Percentiles rank a stretch among this genome's conserved stretches.
These are phyloP conservation scores for Anarhynchus alexandrinus DNA, from an alignment of 2,113 vertebrate species.

Conservation along the genomic window DNA sequence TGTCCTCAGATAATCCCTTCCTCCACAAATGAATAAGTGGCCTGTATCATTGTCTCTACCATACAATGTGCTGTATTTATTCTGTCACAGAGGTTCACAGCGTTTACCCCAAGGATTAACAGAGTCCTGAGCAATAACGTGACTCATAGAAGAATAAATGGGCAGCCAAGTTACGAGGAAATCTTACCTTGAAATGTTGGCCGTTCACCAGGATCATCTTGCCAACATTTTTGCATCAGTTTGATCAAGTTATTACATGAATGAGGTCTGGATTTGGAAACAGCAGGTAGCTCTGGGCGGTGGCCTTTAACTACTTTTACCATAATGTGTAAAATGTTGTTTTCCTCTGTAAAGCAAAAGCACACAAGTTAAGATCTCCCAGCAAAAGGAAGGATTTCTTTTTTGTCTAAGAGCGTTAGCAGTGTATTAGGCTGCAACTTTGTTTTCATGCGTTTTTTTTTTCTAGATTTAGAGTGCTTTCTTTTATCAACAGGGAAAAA, in stretches of 20 bases:
- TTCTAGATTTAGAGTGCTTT: background rate
- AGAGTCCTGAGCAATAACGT: constrained; percentile 30
- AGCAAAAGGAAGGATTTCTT: background rate
- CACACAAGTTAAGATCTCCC: background rate
- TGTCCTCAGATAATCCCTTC: constrained; percentile 49
- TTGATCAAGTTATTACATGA: constrained; percentile 83
- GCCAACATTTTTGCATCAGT: constrained; percentile 95
- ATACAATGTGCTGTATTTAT: constrained; percentile 37
- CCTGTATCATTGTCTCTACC: constrained; percentile 15
- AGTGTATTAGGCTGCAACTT: background rate
- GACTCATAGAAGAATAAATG: constrained; percentile 33
- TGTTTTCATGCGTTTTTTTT: background rate
- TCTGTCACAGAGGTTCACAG: constrained; percentile 40
- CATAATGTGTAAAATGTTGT: constrained; percentile 97
- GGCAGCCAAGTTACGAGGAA: constrained; percentile 30
- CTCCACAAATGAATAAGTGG: constrained; percentile 32
- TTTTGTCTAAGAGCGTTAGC: background rate
- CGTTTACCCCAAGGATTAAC: constrained; percentile 32
- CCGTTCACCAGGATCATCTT: constrained; percentile 79
- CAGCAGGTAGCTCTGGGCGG: constrained; percentile 85
- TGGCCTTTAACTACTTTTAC: constrained; percentile 94
- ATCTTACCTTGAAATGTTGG: constrained; percentile 92
- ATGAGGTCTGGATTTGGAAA: constrained; percentile 85
- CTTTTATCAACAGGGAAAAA: background rate
- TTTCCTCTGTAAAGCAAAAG: constrained; percentile 83